Evolutionary conservation across 1,140 invertebrate species (phyloP), one percentile per base, ranked within the genome.

Genomic region (Leptestheria dahalacensis): DNA sequence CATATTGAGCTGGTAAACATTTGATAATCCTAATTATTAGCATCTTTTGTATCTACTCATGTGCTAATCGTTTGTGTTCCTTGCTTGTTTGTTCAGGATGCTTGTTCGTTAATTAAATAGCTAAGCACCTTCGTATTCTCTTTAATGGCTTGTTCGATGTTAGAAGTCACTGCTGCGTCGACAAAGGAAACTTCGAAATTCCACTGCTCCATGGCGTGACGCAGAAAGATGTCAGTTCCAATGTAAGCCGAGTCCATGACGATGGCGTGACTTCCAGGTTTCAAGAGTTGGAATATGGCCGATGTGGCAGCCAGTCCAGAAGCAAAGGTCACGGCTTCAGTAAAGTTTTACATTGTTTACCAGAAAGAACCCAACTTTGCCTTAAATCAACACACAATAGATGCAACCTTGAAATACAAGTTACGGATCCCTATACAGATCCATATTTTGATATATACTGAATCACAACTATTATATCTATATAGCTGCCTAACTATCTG

Each of bases 261-360:
- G 25, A 50, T 47, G n/a, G 50, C 33, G 48, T 59, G 57, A 28
- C 48, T 48, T 9, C 57, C 47, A 3, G 57, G 48, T 9, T 20
- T 29, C 24, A 59, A 25, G 9, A 59, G 20, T 4, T 59, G 26
- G 23, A 50, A 23, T n/a, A 48, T 47, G 2, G 57, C 24, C n/a
- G 24, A 2, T 49, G 50, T 50, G 25, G 57, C 57, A 2, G 57
- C 20, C 57, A 59, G 28, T 10, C 57, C 57, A 15, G 57, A 59
- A 23, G 18, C 23, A 25, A 48, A 59, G 4, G 57, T 41, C 6
- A 41, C 33, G 15, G 33, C 33, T 41, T n/a, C n/a, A n/a, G n/a
- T n/a, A n/a, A n/a, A n/a, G n/a, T n/a, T n/a, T n/a, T n/a, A n/a
- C n/a, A n/a, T n/a, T n/a, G n/a, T n/a, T n/a, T n/a, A n/a, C n/a